Evolutionary conservation across 2,888 invertebrate genomes (phyloP).

Genomic region (Sepiola atlantica): DNA sequence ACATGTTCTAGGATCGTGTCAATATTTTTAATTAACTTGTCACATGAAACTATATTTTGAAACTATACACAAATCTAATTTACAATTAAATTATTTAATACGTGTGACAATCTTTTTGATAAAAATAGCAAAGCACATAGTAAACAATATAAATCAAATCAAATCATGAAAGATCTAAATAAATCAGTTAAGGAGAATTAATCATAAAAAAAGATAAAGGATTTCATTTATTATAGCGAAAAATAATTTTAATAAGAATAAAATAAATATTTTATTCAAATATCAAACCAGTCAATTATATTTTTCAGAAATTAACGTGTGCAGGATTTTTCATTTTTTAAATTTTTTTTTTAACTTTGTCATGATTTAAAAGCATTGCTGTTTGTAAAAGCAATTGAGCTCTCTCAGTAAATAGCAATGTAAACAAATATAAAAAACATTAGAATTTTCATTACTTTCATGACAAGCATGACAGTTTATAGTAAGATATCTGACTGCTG

Average conservation of each 20-base stretch:
- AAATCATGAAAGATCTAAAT: not conserved
- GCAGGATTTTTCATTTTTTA: no score
- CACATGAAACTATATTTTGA: not conserved
- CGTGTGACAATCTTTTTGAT: not conserved
- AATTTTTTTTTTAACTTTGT: no score
- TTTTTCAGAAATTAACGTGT: no score
- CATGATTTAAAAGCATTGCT: no score
- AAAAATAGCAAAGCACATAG: not conserved
- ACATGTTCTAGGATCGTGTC: not conserved
- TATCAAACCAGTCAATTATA: not conserved
- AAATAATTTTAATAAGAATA: not conserved
- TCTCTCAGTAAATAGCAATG: no score
- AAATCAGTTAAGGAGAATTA: not conserved
- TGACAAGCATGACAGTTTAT: no score
- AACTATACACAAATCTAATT: not conserved
- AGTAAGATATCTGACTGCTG: no score
- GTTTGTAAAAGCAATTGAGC: no score
- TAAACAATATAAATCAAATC: not conserved
- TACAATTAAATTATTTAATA: not conserved
- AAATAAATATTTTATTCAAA: not conserved
- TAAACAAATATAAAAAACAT: no score
- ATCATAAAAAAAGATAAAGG: not conserved
- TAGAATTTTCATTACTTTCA: no score
- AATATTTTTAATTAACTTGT: not conserved
- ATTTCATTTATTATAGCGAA: not conserved